Percentiles rank a stretch among this genome's conserved stretches.
Conservation (phyloP, 2,113 vertebrate species). For the Pachycephala philippinensis region DNA sequence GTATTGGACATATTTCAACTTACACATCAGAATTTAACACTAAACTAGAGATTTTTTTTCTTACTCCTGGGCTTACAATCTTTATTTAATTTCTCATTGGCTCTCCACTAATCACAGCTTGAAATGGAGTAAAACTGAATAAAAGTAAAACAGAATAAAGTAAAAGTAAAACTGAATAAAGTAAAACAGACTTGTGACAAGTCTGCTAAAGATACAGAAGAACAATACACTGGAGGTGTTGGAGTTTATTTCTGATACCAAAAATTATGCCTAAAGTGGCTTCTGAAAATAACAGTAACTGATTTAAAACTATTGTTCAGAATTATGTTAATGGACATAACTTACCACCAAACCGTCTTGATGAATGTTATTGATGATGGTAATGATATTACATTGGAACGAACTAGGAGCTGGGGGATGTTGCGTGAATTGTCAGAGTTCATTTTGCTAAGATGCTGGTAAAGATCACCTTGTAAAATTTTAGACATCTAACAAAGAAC, state of each 20-base stretch:
- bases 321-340: background rate
- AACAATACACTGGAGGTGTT: background rate
- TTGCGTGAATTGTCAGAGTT: background rate
- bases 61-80: background rate
- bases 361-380: background rate
- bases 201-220: background rate
- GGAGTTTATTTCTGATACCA: background rate
- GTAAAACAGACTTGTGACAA: no score
- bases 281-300: background rate
- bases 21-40: background rate
- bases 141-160: no score
- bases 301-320: background rate
- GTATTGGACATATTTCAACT: background rate
- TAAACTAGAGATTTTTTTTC: background rate
- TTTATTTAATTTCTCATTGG: background rate
- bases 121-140: slow-evolving; percentile 10
- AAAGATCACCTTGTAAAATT: background rate
- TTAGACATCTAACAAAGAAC: background rate
- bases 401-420: background rate
- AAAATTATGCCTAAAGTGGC: background rate
- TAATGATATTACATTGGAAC: background rate
- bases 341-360: background rate
- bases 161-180: slow-evolving; percentile 17
- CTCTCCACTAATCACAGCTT: background rate
- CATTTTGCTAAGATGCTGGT: background rate